phyloP scores from a whole-genome alignment of 2,888 invertebrate species.

The Xanthorhoe designata region DNA sequence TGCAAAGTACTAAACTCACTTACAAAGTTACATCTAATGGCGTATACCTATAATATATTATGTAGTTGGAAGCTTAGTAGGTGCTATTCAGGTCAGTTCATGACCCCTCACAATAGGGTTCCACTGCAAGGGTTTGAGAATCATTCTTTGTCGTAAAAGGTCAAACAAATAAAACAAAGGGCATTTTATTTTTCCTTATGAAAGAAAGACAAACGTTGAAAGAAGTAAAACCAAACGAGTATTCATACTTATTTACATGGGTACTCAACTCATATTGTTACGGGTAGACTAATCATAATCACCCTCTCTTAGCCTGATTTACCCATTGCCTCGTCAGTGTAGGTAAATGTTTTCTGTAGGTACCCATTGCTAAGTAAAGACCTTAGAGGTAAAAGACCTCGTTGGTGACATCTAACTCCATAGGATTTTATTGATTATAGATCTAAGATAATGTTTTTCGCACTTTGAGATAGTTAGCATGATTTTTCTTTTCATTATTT shows the following conservation, averaged over 20 bases:
- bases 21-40: conserved; percentile 4
- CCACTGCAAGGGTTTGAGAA: conserved; percentile 45
- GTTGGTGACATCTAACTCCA: too few relatives aligned
- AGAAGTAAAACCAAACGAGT: not conserved
- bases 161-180: conserved; percentile 29
- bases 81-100: conserved; percentile 46
- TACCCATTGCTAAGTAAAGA: too few relatives aligned
- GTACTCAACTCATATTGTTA: too few relatives aligned
- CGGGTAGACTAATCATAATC: too few relatives aligned
- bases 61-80: conserved; percentile 4
- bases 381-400: too few relatives aligned
- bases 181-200: conserved; percentile 13
- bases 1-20: not conserved
- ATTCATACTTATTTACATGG: too few relatives aligned
- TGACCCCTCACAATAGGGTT: conserved; percentile 46
- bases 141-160: conserved; percentile 36
- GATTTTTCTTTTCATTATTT: not conserved
- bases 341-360: too few relatives aligned
- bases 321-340: too few relatives aligned
- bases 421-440: too few relatives aligned
- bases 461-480: too few relatives aligned
- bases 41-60: conserved; percentile 1
- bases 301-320: too few relatives aligned
- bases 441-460: too few relatives aligned
- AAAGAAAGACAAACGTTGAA: not conserved